phyloP scores from a whole-genome alignment of 2,888 invertebrate species.

The Acrobasis suavella region DNA sequence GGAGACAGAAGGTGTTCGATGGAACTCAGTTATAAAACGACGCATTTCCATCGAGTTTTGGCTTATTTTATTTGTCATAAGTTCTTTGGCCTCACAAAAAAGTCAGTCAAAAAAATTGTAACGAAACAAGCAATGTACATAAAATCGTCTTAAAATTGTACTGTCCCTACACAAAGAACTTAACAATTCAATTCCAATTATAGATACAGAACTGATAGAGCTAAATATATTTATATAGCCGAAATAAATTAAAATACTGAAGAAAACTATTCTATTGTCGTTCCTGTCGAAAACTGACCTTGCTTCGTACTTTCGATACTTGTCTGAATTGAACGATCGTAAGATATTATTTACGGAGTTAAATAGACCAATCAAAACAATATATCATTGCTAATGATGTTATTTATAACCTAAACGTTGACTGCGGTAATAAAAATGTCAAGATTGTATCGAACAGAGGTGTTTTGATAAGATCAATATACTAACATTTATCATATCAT shows the following conservation, averaged over 20 bases:
- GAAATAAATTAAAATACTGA: slow-evolving; percentile 5
- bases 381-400: slow-evolving; percentile 16
- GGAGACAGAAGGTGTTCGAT: too few species aligned
- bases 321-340: not conserved
- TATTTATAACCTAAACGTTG: slow-evolving; percentile 12
- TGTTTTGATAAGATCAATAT: not conserved
- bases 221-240: slow-evolving; percentile 2
- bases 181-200: not conserved
- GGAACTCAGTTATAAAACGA: too few species aligned
- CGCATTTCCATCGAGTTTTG: too few species aligned
- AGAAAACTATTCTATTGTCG: slow-evolving; percentile 10
- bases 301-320: slow-evolving; percentile 12
- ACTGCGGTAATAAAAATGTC: not conserved
- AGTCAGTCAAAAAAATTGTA: too few species aligned
- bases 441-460: not conserved
- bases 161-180: not conserved
- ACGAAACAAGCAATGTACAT: too few species aligned
- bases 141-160: not conserved
- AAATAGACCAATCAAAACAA: slow-evolving; percentile 6
- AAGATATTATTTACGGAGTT: slow-evolving; percentile 6
- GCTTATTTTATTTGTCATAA: too few species aligned
- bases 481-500: not conserved
- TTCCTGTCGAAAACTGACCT: slow-evolving; percentile 9
- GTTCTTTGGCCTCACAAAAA: too few species aligned
- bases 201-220: not conserved